Conservation (phyloP, 2,113 vertebrate genomes). For the Merops nubicus region DNA sequence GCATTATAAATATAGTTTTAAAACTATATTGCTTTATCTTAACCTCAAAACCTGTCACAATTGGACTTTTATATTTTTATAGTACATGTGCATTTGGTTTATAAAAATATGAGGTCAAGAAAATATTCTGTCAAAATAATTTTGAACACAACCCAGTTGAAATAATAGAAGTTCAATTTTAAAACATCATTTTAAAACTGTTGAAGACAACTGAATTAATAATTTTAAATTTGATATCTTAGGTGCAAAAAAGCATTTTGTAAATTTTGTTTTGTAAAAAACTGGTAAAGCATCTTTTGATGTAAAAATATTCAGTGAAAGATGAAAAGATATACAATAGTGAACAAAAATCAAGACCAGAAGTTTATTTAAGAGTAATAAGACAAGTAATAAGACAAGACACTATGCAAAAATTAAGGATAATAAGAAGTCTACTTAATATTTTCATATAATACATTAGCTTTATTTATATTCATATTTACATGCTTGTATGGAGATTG, state of each 20-base stretch:
- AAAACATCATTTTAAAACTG: neutral
- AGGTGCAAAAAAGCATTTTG: neutral
- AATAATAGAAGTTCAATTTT: neutral
- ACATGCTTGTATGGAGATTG: neutral
- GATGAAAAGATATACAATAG: neutral
- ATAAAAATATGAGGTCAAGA: neutral
- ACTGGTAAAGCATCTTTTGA: neutral
- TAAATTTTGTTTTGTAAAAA: neutral
- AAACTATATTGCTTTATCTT: no score
- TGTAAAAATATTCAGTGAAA: neutral
- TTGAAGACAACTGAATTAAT: neutral
- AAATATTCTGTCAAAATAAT: neutral
- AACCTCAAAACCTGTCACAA: no score
- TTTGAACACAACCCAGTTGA: neutral
- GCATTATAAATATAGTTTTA: neutral
- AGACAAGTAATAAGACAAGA: neutral
- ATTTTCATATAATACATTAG: neutral
- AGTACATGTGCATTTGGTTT: neutral
- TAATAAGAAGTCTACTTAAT: neutral
- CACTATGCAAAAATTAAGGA: neutral
- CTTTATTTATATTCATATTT: neutral
- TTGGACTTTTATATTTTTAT: neutral
- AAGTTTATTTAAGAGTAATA: neutral
- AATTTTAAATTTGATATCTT: neutral
- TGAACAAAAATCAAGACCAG: neutral